Evolutionary conservation across 2,888 invertebrate species (phyloP), one percentile per base, ranked within the genome.

Genomic region (Agrotis clavis): DNA sequence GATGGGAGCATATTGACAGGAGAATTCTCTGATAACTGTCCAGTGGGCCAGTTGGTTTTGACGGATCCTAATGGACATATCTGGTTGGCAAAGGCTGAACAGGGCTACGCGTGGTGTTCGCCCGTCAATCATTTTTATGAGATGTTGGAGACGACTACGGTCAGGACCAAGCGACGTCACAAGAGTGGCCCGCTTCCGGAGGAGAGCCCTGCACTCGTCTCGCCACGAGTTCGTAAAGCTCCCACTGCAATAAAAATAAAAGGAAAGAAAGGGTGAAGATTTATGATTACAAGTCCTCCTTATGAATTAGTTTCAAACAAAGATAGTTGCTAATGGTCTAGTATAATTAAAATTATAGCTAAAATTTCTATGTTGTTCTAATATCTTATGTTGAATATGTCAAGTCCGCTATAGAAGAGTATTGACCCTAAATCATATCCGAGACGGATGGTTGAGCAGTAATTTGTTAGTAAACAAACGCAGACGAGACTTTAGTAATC

Each of bases 1-100:
- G 97, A 97, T 80, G 94, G 93, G 4, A 94, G 97, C 53, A 81
- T 91, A 1, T 72, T 97, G 1, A 82, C 87, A 3, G 93, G 96
- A 25, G 91, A 94, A 9, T 97, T 97, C 88, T 65, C 75, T 0
- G 94, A 96, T 0, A 97, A 97, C 84, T 92, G 92, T 75, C 97
- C 97, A 0, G 71, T 87, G 0, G 96, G 95, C 0, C 82, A 91
- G 4, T 77, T 97, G 60, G 86, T 86, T 1, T 88, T 97, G 59
- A 89, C 90, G 0, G 97, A 97, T 86, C 94, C 96, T 0, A 95
- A 97, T 71, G 96, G 96, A 0, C 96, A 96, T 67, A 84, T 88
- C 3, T 97, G 97, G 97, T 86, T 94, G 66, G 97, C 97, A 4
- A 91, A 87, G 56, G 92, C 95, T 0, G 94, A 94, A 0, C 87